phyloP scores from a whole-genome alignment of 1,140 invertebrate genomes.

The Drosophila lacertosa region DNA sequence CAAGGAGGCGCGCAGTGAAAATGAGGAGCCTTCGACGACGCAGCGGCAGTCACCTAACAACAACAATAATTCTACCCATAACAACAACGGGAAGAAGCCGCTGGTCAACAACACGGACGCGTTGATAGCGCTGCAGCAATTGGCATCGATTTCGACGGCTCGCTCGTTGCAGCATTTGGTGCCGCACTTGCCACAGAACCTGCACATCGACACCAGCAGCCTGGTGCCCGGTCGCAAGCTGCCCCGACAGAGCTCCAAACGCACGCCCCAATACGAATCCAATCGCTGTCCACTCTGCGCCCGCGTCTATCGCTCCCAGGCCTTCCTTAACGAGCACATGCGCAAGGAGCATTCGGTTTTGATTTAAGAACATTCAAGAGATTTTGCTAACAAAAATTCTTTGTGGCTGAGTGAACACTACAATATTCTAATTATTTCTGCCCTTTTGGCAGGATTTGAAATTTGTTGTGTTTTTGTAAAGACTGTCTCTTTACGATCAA shows the following conservation, averaged over 20 bases:
- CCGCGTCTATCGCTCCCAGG: constrained; percentile 75
- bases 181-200: constrained; percentile 60
- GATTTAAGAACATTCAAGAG: constrained; percentile 47
- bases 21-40: constrained; percentile 51
- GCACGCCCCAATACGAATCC: constrained; percentile 67
- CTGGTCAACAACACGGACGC: constrained; percentile 61
- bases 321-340: constrained; percentile 83
- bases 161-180: constrained; percentile 72
- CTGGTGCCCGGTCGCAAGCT: constrained; percentile 63
- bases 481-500: too few relatives aligned
- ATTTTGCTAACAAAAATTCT: neutral
- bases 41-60: neutral
- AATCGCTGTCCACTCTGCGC: constrained; percentile 81
- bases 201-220: constrained; percentile 60
- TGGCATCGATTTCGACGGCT: constrained; percentile 79
- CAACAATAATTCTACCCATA: neutral
- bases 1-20: constrained; percentile 37
- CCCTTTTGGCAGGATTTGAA: too few relatives aligned
- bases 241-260: constrained; percentile 61
- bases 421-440: constrained; percentile 7
- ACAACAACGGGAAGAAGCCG: constrained; percentile 39
- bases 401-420: constrained; percentile 7
- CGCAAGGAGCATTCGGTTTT: constrained; percentile 81
- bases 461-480: constrained; percentile 4
- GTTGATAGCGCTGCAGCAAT: constrained; percentile 73